phyloP scores from a whole-genome alignment of 2,113 vertebrate genomes.

The Siniperca chuatsi region DNA sequence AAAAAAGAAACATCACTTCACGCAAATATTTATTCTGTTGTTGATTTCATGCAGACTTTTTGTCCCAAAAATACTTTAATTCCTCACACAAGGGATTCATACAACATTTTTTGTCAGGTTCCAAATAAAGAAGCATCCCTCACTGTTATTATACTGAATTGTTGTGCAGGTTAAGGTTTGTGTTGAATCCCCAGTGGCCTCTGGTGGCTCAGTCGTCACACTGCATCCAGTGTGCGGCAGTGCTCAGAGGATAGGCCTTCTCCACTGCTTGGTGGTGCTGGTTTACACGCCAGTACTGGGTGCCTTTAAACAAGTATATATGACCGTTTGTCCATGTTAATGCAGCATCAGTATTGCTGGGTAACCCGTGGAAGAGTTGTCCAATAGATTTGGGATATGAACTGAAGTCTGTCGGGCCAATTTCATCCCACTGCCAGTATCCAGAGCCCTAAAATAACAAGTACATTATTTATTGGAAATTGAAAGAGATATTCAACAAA shows the following conservation, averaged over 20 bases:
- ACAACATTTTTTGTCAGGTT: not conserved
- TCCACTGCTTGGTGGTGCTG: constrained; percentile 75
- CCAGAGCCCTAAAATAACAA: constrained; percentile 68
- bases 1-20: not conserved
- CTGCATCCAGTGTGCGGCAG: constrained; percentile 83
- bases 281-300: constrained; percentile 85
- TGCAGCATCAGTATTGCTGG: constrained; percentile 79
- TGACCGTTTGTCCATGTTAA: constrained; percentile 83
- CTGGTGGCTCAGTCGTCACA: constrained; percentile 79
- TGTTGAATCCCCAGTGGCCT: constrained; percentile 46
- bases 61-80: not conserved
- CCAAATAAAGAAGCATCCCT: constrained; percentile 26
- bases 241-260: constrained; percentile 82
- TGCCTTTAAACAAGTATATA: constrained; percentile 87
- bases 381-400: constrained; percentile 82
- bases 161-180: not conserved
- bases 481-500: not conserved
- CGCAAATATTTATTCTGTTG: not conserved
- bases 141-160: not conserved
- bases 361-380: constrained; percentile 80
- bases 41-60: not conserved
- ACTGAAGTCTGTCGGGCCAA: constrained; percentile 75
- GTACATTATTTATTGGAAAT: not conserved
- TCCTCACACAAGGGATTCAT: not conserved
- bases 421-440: constrained; percentile 90